phyloP scores from a whole-genome alignment of 2,888 invertebrate species.

The Kuschelorhynchus macadamiae region DNA sequence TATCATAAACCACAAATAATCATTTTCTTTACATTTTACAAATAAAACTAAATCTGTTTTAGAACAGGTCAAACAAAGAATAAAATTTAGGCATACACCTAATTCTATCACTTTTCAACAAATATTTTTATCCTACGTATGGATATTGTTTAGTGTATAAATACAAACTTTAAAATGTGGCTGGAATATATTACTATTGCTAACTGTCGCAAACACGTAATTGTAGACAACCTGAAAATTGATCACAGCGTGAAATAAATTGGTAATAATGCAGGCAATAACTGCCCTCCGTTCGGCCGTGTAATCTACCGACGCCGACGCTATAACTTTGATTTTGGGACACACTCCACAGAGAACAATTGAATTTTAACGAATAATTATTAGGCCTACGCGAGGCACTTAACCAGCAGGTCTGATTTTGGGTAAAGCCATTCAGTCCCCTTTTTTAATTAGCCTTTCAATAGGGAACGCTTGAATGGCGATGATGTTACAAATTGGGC shows the following conservation, averaged over 20 bases:
- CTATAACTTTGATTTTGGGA: constrained; percentile 33
- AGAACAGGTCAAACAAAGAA: too few species aligned
- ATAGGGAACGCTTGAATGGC: background rate
- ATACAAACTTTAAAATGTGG: background rate
- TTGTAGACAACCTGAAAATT: constrained; percentile 39
- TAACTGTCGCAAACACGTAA: constrained; percentile 30
- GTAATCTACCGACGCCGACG: constrained; percentile 27
- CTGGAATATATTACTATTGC: constrained; percentile 12
- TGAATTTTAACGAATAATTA: constrained; percentile 44
- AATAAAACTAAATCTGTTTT: too few species aligned
- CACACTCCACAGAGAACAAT: constrained; percentile 33
- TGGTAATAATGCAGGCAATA: constrained; percentile 38
- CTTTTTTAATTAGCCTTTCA: constrained; percentile 20
- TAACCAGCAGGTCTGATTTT: constrained; percentile 20
- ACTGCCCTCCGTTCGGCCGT: constrained; percentile 12
- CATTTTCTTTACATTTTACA: too few species aligned
- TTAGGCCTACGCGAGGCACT: constrained; percentile 31
- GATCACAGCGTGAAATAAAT: constrained; percentile 37
- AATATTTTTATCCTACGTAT: too few species aligned
- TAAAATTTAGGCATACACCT: too few species aligned
- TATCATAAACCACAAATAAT: too few species aligned
- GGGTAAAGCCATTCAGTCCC: constrained; percentile 7
- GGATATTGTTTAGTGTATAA: too few species aligned
- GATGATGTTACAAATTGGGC: too few species aligned
- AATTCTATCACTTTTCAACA: too few species aligned